Evolutionary conservation across 2,113 vertebrate genomes (phyloP), one percentile per base, ranked within the genome.

Genomic region (Nothoprocta perdicaria): DNA sequence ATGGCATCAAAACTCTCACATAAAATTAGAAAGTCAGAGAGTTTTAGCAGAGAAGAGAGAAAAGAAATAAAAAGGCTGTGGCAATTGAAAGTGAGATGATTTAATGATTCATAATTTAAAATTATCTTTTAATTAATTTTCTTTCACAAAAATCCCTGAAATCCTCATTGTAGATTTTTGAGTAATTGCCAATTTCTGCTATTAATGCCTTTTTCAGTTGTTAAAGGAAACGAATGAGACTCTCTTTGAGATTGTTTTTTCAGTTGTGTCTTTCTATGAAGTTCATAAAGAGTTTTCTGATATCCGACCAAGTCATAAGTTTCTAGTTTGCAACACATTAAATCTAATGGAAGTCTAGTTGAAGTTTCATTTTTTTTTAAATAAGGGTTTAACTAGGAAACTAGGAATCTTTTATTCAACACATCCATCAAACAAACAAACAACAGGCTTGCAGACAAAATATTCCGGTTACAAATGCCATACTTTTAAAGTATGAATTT

Each of bases 41-140:
- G 2, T 26, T 57, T 67, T 53, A 63, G 40, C 3, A 53, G 29
- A 43, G 27, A 75, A 89, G 46, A 89, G 10, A 79, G 14, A 55
- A 89, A 66, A 79, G 14, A 55, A 89, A 61, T 13, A 55, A 2
- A 80, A 92, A 31, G 22, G 10, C 9, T 57, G 9, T 38, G 55
- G 65, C 31, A 93, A 71, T 4, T 38, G 40, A 48, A 81, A 75
- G 21, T 52, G 67, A 92, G 79, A 67, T 10, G 33, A 88, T 57
- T 57, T 57, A 31, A 57, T 57, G 53, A 57, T 57, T 17, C 31
- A 41, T 41, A 80, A 50, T 6, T 8, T 50, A 50, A 61, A 15
- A 12, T 55, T 84, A 45, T 7, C 12, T 87, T 84, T 76, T 22
- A 53, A 82, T 57, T 55, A 35, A 50, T 73, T 63, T 72, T 5